These are phyloP conservation scores for Spheniscus mendiculus DNA, from an alignment of 2,113 vertebrate species.

Conservation along the genomic window DNA sequence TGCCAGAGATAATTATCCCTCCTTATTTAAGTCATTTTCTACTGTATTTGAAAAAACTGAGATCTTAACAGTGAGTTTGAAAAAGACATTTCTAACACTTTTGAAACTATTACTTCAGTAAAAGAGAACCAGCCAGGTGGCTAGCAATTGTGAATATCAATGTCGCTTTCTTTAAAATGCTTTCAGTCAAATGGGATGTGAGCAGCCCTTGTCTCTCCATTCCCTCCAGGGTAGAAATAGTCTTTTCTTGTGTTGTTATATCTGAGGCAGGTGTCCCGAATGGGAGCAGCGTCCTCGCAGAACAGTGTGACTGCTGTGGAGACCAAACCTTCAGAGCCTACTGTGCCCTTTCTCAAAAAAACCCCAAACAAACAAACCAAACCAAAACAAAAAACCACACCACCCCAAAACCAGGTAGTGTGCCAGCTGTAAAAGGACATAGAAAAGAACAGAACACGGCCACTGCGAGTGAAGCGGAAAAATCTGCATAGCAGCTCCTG, in stretches of 20 bases:
- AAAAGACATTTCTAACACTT: background rate
- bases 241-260: background rate
- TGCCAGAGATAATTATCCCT: background rate
- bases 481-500: background rate
- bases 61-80: background rate
- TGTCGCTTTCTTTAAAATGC: background rate
- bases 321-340: background rate
- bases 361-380: background rate
- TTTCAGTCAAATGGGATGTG: background rate
- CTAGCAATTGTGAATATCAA: background rate
- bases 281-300: fast-evolving
- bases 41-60: background rate
- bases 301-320: background rate
- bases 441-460: background rate
- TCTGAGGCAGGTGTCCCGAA: background rate
- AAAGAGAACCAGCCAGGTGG: background rate
- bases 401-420: background rate
- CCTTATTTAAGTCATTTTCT: background rate
- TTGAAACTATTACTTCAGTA: background rate
- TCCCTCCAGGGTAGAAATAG: background rate
- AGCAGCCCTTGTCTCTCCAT: background rate
- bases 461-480: background rate
- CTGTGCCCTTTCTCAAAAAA: background rate
- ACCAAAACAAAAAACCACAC: background rate
- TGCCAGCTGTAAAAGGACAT: background rate